phyloP scores from a whole-genome alignment of 2,113 vertebrate genomes.

The Jacana jacana region DNA sequence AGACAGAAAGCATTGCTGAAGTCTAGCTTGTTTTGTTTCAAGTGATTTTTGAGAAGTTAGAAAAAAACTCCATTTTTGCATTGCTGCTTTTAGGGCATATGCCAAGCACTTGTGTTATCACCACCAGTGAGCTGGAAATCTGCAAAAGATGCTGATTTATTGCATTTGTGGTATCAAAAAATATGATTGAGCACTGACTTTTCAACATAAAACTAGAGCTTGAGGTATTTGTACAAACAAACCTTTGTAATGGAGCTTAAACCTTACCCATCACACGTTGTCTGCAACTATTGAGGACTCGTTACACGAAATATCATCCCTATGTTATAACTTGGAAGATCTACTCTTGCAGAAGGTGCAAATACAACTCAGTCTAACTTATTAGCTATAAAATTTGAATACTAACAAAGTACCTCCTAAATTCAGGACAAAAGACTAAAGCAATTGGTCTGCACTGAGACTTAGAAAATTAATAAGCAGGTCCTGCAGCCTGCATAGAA shows the following conservation, averaged over 20 bases:
- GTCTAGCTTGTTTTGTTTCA: neutral
- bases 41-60: neutral
- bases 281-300: neutral
- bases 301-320: neutral
- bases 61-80: neutral
- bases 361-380: neutral
- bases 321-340: neutral
- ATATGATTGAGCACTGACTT: neutral
- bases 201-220: neutral
- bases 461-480: neutral
- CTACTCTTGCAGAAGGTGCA: neutral
- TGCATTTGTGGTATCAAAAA: neutral
- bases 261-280: neutral
- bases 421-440: neutral
- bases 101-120: neutral
- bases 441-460: neutral
- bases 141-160: neutral
- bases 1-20: slow-evolving; percentile 12
- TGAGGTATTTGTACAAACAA: slow-evolving; percentile 9
- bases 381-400: neutral
- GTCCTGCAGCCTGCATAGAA: neutral
- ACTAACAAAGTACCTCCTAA: neutral
- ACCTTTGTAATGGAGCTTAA: neutral
- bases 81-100: neutral
- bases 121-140: neutral